Evolutionary conservation across 2,888 invertebrate genomes (phyloP).

Genomic region (Nemapogon koenigi): DNA sequence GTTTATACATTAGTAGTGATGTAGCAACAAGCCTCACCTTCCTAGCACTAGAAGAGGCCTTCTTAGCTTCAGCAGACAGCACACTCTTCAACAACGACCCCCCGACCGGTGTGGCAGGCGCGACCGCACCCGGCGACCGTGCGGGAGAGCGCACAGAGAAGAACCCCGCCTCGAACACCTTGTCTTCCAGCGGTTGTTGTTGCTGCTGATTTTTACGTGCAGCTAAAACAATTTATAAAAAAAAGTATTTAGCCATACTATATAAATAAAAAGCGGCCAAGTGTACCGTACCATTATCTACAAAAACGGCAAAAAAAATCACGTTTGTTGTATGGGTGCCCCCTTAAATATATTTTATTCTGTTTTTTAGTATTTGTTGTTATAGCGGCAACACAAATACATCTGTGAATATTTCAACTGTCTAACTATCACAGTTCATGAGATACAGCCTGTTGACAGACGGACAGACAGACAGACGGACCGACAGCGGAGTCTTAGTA

Average conservation of each 20-base stretch:
- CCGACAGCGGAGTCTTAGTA: too few relatives aligned
- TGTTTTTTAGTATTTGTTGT: too few relatives aligned
- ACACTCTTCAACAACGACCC: conserved; percentile 34
- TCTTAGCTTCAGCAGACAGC: conserved; percentile 45
- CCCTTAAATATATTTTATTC: too few relatives aligned
- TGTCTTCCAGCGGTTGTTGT: conserved; percentile 21
- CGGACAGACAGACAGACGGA: too few relatives aligned
- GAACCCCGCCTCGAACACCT: conserved; percentile 53
- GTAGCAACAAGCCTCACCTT: conserved; percentile 25
- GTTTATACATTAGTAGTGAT: neutral
- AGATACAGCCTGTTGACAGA: too few relatives aligned
- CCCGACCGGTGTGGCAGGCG: conserved; percentile 17
- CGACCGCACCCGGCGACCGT: conserved; percentile 22
- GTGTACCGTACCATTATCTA: too few relatives aligned
- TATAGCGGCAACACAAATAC: neutral
- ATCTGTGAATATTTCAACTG: too few relatives aligned
- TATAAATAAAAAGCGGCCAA: neutral
- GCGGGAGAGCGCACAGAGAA: conserved; percentile 47
- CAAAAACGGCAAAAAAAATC: too few relatives aligned
- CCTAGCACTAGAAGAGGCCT: conserved; percentile 31
- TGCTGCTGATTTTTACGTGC: conserved; percentile 41
- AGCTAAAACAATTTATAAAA: too few relatives aligned
- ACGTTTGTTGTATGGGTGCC: too few relatives aligned
- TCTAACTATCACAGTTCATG: too few relatives aligned
- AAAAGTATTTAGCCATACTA: neutral